Evolutionary conservation across 1,140 invertebrate genomes (phyloP), one percentile per base, ranked within the genome.

Genomic region (Pinna nobilis): DNA sequence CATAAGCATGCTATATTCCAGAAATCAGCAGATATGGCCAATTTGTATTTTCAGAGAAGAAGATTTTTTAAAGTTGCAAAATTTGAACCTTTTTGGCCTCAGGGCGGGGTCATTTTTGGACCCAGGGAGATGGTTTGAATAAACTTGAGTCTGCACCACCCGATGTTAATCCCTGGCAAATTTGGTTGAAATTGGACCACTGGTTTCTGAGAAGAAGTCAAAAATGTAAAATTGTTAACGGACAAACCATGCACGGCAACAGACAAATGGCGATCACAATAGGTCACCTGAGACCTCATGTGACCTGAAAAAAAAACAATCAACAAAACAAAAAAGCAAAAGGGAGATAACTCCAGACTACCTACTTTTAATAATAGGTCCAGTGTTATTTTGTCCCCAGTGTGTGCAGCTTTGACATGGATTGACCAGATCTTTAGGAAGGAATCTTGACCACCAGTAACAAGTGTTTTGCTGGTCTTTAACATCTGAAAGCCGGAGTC

Each of bases 381-480:
- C 44, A 75, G 33, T 13, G 39, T 37, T 11, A 64, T 69, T 20
- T 63, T 55, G 39, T 61, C 37, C 33, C 61, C 67, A 5, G 50
- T 35, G 7, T 55, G 47, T 4, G 39, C 64, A 11, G 53, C 15
- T 15, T 59, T 53, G 3, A 75, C 68, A n/a, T 66, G 39, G 1
- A 79, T 33, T 6, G 59, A 47, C 78, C 78, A 79, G 7, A 79
- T 23, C 53, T 71, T 76, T 11, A 79, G 65, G 35, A 61, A 32
- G n/a, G 61, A 53, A 60, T 79, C 78, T 33, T 53, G 49, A 6
- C 78, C 78, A 6, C 71, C 78, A 7, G 78, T 73, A 7, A 73
- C 70, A 9, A 79, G 53, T 41, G 55, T 70, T 13, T 57, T 39
- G 49, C 55, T 74, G 39, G 70, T 74, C 30, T 73, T 67, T 35